Conservation (phyloP, 2,113 vertebrate species). For the Sebastes schlegelii region DNA sequence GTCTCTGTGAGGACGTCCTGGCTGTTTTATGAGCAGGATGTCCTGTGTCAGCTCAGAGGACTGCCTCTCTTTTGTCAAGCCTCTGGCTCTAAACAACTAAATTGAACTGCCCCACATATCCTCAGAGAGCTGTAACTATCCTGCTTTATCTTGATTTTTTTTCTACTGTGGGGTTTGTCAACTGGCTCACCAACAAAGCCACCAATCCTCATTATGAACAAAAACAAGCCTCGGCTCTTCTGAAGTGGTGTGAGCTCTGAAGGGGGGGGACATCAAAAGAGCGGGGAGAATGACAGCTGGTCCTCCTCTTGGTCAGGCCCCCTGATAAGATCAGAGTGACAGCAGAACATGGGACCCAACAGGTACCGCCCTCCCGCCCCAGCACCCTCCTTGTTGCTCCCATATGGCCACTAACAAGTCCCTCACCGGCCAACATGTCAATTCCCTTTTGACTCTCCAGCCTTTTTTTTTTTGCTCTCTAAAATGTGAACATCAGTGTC, state of each 20-base stretch:
- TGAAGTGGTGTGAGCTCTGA: constrained; percentile 60
- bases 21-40: constrained; percentile 76
- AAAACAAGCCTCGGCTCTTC: constrained; percentile 64
- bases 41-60: constrained; percentile 69
- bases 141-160: constrained; percentile 60
- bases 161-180: constrained; percentile 42
- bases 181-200: constrained; percentile 62
- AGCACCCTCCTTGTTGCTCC: constrained; percentile 61
- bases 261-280: constrained; percentile 77
- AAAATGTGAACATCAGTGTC: background rate
- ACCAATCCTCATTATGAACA: constrained; percentile 62
- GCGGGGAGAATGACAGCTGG: constrained; percentile 79
- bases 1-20: constrained; percentile 67
- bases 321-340: constrained; percentile 84
- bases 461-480: constrained; percentile 4
- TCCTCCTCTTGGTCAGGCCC: constrained; percentile 78
- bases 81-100: constrained; percentile 63
- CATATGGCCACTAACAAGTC: constrained; percentile 75
- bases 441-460: constrained; percentile 14
- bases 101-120: constrained; percentile 54
- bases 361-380: constrained; percentile 68
- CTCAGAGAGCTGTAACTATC: constrained; percentile 62
- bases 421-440: constrained; percentile 45
- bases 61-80: constrained; percentile 67
- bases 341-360: constrained; percentile 72